Conservation (phyloP, 2,113 vertebrate genomes). For the Oceanodroma tethys region DNA sequence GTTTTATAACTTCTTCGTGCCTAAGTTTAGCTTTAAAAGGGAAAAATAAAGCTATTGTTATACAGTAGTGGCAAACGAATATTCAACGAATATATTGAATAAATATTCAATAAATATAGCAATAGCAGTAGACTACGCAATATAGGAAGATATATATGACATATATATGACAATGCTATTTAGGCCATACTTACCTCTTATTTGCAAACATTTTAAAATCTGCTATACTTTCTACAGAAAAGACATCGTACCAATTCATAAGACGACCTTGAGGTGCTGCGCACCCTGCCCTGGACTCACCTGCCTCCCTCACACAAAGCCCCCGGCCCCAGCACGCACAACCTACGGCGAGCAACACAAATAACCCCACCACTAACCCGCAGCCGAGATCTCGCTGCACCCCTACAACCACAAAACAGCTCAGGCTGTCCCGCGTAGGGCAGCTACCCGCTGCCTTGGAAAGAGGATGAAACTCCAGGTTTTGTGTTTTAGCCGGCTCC, state of each 20-base stretch:
- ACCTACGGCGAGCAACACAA: not conserved
- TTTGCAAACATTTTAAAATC: not conserved
- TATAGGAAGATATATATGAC: not conserved
- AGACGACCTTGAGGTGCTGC: not conserved
- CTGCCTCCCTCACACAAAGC: not conserved
- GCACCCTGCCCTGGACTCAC: not conserved
- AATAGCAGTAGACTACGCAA: not conserved
- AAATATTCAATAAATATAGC: not conserved
- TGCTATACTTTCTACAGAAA: not conserved
- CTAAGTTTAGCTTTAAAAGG: not conserved
- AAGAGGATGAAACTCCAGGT: not conserved
- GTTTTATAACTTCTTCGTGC: not conserved
- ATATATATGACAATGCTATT: not conserved
- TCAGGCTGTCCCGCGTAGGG: no score
- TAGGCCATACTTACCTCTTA: not conserved
- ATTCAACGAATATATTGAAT: not conserved
- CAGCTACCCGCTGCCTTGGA: not conserved
- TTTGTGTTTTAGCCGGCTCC: not conserved
- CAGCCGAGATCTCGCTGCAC: accelerated
- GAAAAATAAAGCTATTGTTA: not conserved
- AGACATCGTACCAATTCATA: accelerated
- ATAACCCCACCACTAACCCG: not conserved
- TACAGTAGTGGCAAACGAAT: not conserved
- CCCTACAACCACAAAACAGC: not conserved
- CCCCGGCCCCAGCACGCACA: accelerated